Percentiles rank a stretch among this genome's conserved stretches.
Evolutionary conservation across 2,888 invertebrate species (phyloP).

Genomic region (Aphrophora alni): DNA sequence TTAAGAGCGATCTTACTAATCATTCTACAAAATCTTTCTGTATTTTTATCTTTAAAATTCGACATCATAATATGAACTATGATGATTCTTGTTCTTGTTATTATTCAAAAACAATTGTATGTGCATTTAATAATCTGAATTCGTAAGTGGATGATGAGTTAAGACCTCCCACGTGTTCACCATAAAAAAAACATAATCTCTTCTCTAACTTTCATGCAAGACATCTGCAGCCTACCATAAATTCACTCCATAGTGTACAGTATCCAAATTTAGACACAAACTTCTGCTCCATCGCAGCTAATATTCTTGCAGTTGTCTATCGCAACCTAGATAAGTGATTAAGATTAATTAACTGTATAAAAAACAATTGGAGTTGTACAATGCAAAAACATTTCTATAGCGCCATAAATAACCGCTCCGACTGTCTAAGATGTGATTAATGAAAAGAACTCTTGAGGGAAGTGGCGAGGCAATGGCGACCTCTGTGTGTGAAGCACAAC

Average conservation of each 20-base stretch:
- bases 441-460: not conserved
- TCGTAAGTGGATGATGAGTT: no score
- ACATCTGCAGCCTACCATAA: not conserved
- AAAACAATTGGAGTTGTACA: slow-evolving; percentile 3
- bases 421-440: not conserved
- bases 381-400: not conserved
- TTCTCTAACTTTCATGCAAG: no score
- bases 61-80: no score
- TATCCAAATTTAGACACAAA: not conserved
- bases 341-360: not conserved
- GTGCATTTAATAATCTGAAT: no score
- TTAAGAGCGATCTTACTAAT: no score
- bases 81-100: no score
- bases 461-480: not conserved
- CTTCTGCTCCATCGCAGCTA: not conserved
- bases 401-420: not conserved
- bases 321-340: slow-evolving; percentile 2
- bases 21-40: no score
- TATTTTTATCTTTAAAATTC: no score
- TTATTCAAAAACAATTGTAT: no score
- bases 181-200: no score
- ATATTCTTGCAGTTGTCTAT: not conserved
- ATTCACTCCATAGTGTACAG: not conserved
- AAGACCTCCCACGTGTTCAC: no score
- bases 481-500: slow-evolving; percentile 9